Conservation (phyloP, 2,888 invertebrate species). For the Nomada fabriciana region DNA sequence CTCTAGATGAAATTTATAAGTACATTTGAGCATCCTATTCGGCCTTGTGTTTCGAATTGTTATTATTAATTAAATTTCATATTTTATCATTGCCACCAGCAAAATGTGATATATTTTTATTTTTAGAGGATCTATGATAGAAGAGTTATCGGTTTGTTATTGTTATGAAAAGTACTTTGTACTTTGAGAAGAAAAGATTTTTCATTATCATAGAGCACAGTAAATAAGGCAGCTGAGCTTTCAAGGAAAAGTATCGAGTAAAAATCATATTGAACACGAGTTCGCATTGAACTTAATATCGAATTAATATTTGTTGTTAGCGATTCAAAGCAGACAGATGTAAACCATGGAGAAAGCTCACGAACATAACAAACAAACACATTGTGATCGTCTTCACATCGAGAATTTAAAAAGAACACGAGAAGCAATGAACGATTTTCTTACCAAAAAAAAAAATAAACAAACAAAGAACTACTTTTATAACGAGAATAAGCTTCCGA, state of each 20-base stretch:
- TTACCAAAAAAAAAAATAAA: constrained; percentile 8
- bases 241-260: background rate
- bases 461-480: constrained; percentile 32
- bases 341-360: constrained; percentile 19
- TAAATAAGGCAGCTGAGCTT: constrained; percentile 13
- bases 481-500: constrained; percentile 57
- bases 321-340: constrained; percentile 24
- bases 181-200: background rate
- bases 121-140: background rate
- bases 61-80: constrained; percentile 22
- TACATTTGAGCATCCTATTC: constrained; percentile 19
- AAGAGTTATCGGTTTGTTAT: constrained; percentile 19
- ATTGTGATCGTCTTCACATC: constrained; percentile 59
- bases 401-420: constrained; percentile 38
- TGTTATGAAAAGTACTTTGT: background rate
- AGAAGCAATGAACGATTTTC: constrained; percentile 34
- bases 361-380: constrained; percentile 6
- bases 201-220: constrained; percentile 14
- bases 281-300: constrained; percentile 2
- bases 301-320: constrained; percentile 34
- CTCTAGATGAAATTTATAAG: constrained; percentile 12
- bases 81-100: constrained; percentile 5
- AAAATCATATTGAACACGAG: background rate
- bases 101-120: constrained; percentile 5
- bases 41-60: constrained; percentile 18